Evolutionary conservation across 2,113 vertebrate species (phyloP).

Genomic region (Pteruthius melanotis): DNA sequence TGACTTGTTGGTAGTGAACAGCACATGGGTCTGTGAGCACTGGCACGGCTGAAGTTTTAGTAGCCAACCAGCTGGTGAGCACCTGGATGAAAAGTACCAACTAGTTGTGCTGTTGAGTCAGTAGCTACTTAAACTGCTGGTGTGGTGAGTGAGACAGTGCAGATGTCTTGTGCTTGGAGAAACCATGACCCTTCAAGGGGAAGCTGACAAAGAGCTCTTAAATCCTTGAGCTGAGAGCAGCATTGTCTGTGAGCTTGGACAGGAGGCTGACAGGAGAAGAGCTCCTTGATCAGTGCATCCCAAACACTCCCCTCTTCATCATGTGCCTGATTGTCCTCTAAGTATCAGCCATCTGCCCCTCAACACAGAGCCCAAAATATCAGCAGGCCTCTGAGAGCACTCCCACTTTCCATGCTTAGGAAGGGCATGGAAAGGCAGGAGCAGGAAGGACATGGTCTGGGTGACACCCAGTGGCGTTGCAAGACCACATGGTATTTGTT

Average conservation of each 20-base stretch:
- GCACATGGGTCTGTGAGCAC: not conserved
- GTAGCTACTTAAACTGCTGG: not conserved
- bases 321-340: not conserved
- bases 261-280: not conserved
- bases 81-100: not conserved
- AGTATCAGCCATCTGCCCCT: not conserved
- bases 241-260: not conserved
- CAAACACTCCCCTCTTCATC: not conserved
- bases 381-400: not conserved
- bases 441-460: not conserved
- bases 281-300: not conserved
- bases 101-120: not conserved
- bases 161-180: not conserved
- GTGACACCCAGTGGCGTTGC: not conserved
- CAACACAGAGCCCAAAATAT: not conserved
- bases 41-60: not conserved
- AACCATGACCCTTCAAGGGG: not conserved
- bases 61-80: not conserved
- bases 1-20: rapidly evolving
- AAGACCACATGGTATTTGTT: not conserved
- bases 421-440: not conserved
- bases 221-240: not conserved
- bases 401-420: not conserved
- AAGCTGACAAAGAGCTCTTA: not conserved
- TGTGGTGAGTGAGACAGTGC: not conserved